phyloP scores from a whole-genome alignment of 2,888 invertebrate species.

The Drosophila buzzatii region DNA sequence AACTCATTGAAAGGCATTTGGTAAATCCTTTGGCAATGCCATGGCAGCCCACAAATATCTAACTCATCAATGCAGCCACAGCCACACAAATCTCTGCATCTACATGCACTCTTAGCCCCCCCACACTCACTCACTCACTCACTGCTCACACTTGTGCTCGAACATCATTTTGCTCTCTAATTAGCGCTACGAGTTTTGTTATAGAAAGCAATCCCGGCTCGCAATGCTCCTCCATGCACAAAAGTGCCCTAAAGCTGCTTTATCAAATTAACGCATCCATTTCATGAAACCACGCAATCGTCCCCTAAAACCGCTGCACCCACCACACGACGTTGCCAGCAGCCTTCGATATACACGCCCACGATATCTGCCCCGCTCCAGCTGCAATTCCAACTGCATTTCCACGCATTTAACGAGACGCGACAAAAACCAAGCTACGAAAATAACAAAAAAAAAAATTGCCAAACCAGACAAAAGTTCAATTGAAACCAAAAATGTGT shows the following conservation, averaged over 20 bases:
- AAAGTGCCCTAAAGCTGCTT: slow-evolving; percentile 68
- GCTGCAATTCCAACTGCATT: slow-evolving; percentile 51
- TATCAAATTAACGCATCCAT: slow-evolving; percentile 70
- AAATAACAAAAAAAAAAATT: slow-evolving; percentile 49
- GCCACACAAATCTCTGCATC: slow-evolving; percentile 10
- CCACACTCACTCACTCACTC: neutral
- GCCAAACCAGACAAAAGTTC: slow-evolving; percentile 58
- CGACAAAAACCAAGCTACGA: slow-evolving; percentile 59
- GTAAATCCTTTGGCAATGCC: slow-evolving; percentile 6
- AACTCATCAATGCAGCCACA: slow-evolving; percentile 28
- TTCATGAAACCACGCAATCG: slow-evolving; percentile 50
- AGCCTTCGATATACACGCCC: neutral
- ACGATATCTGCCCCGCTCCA: neutral
- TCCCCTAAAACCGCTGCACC: slow-evolving; percentile 4
- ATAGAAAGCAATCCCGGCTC: slow-evolving; percentile 65
- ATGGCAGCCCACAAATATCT: slow-evolving; percentile 30
- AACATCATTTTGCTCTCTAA: slow-evolving; percentile 41
- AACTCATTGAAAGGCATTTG: slow-evolving; percentile 25
- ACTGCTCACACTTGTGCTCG: neutral
- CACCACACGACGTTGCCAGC: neutral
- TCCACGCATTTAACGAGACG: slow-evolving; percentile 60
- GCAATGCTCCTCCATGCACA: slow-evolving; percentile 50
- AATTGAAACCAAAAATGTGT: slow-evolving; percentile 58
- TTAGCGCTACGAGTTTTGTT: slow-evolving; percentile 63
- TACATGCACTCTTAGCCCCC: neutral